Evolutionary conservation across 2,797 vertebrate genomes (phyloP), one percentile per base, ranked within the genome.

Genomic region (Erithacus rubecula): DNA sequence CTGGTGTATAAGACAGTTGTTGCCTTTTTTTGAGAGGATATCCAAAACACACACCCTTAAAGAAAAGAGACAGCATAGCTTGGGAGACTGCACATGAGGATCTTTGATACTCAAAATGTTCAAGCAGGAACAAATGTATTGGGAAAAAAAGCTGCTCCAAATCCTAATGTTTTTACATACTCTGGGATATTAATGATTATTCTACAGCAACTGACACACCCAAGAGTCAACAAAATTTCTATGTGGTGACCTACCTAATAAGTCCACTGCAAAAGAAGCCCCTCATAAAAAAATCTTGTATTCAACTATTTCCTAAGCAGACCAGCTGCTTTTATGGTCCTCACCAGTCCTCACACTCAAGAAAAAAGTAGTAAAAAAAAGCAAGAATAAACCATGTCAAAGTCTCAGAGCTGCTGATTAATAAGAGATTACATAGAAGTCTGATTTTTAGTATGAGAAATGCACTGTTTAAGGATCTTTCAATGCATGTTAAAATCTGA

Each of bases 181-280:
- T 75, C 32, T 29, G 23, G 15, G 21, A 49, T 39, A 59, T 26
- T 52, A 78, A 67, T 21, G 14, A 75, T 75, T 16, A 67, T 46
- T 30, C 24, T 51, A 24, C 36, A 83, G 44, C 30, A 58, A 34
- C 5, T 17, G 18, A 47, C 0, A 0, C 8, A 53, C 30, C 12
- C 14, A 62, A 67, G 23, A 81, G 21, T 26, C 26, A 26, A 69
- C 4, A 59, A 17, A 62, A 86, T 11, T 70, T 44, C 36, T 36
- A 8, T 8, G 9, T 52, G 41, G 15, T 56, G 37, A 24, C 41
- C 30, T 41, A 34, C 10, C 29, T 41, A 46, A 19, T 15, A 90
- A 41, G 16, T 24, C 12, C 19, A 41, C 15, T 26, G 16, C 9
- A 12, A 53, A 44, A 63, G 52, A 81, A 86, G 62, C 6, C 12